A percentile compares a stretch with the other conserved stretches of the same genome.
Evolutionary conservation across 1,140 invertebrate genomes (phyloP).

Genomic region (Aphelenchoides fujianensis): DNA sequence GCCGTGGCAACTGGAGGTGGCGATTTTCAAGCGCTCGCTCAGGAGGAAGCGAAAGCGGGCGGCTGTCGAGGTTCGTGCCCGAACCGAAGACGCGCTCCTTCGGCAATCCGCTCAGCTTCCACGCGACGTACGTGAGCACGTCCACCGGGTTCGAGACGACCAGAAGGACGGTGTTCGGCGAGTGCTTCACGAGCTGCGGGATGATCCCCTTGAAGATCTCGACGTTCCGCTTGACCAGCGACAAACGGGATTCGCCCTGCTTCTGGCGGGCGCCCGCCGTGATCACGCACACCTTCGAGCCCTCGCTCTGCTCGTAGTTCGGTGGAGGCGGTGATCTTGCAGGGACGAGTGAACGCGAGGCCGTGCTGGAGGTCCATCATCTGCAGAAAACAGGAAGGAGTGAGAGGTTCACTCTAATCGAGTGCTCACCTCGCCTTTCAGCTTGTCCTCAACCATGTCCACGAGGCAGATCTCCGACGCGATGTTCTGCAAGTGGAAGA

Average conservation of each 20-base stretch:
- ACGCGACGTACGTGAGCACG: constrained; percentile 84
- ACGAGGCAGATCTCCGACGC: constrained; percentile 77
- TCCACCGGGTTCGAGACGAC: constrained; percentile 88
- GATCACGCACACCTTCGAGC: constrained; percentile 78
- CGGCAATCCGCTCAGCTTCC: constrained; percentile 83
- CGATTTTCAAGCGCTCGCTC: constrained; percentile 75
- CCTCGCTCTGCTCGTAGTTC: constrained; percentile 76
- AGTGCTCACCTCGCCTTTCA: constrained; percentile 82
- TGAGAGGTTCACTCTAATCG: too few species aligned
- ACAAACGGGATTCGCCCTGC: constrained; percentile 77
- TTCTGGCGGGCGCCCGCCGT: constrained; percentile 82
- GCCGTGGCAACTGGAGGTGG: constrained; percentile 78
- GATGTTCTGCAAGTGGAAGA: constrained; percentile 68
- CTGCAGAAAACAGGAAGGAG: too few species aligned
- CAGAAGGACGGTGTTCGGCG: constrained; percentile 78
- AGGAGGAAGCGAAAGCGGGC: constrained; percentile 82
- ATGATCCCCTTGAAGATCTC: constrained; percentile 75
- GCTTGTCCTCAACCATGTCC: constrained; percentile 74
- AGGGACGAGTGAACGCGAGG: constrained; percentile 76
- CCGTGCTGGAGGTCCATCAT: constrained; percentile 73
- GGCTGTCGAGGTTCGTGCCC: constrained; percentile 84
- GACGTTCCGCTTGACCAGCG: constrained; percentile 80
- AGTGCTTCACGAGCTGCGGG: constrained; percentile 77
- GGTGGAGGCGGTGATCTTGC: constrained; percentile 74
- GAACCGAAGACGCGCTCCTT: constrained; percentile 81